Percentiles rank a stretch among this genome's conserved stretches.
These are phyloP conservation scores for Drosophila sordidapex DNA, from an alignment of 2,888 invertebrate species.

Conservation along the genomic window DNA sequence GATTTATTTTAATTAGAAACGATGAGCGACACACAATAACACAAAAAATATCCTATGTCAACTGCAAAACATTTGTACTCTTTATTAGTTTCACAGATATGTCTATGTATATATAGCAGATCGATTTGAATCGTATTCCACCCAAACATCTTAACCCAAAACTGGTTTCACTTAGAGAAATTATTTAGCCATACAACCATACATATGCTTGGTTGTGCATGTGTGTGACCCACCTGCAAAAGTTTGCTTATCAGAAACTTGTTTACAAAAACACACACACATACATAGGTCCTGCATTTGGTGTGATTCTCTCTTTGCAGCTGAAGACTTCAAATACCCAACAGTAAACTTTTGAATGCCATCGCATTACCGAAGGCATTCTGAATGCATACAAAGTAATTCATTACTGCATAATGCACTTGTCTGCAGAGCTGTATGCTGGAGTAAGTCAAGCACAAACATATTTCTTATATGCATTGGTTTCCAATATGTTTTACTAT, in stretches of 20 bases:
- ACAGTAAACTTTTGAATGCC: not conserved
- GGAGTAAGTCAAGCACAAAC: not conserved
- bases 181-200: constrained; percentile 33
- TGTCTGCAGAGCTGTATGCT: no score
- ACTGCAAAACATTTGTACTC: not conserved
- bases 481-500: not conserved
- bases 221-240: constrained; percentile 9
- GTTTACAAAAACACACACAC: constrained; percentile 23
- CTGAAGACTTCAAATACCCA: constrained; percentile 3
- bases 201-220: no score
- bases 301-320: constrained; percentile 27
- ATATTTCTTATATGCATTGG: not conserved
- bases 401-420: not conserved
- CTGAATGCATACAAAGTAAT: not conserved
- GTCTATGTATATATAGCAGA: not conserved
- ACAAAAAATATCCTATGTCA: not conserved
- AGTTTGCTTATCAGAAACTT: constrained; percentile 28
- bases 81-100: not conserved
- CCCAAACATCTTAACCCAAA: constrained; percentile 22
- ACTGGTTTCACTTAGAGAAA: constrained; percentile 75
- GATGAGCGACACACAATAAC: not conserved
- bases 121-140: not conserved
- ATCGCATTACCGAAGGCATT: not conserved
- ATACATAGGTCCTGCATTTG: constrained; percentile 6
- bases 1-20: constrained; percentile 9